A percentile compares a stretch with the other conserved stretches of the same genome.
Evolutionary conservation across 2,113 vertebrate genomes (phyloP).

Genomic region (Sturnus vulgaris): DNA sequence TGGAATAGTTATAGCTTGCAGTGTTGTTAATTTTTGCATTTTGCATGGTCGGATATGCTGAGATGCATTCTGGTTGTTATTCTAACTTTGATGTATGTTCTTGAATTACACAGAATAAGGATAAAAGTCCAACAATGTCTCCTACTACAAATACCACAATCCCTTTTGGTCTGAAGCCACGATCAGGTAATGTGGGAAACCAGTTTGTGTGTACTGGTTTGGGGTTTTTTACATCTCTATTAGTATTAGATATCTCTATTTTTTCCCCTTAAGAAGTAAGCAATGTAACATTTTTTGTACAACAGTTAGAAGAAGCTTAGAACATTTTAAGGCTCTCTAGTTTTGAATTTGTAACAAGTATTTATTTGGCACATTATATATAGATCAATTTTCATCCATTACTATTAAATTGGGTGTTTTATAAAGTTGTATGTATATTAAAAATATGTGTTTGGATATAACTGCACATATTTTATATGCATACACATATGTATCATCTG

Average conservation of each 20-base stretch:
- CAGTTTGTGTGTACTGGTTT: not conserved
- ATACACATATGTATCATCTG: not conserved
- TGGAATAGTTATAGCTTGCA: not conserved
- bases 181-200: slow-evolving; percentile 83
- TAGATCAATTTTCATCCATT: not conserved
- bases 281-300: not conserved
- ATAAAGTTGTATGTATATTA: not conserved
- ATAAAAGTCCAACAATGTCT: slow-evolving; percentile 68
- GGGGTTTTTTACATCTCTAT: not conserved
- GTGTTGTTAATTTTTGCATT: not conserved
- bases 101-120: slow-evolving; percentile 73
- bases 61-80: not conserved
- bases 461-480: not conserved
- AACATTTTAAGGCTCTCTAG: not conserved
- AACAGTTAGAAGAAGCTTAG: not conserved
- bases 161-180: slow-evolving; percentile 89
- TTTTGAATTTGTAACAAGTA: not conserved
- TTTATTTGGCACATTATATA: not conserved
- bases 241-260: not conserved
- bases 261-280: not conserved
- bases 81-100: slow-evolving; percentile 3
- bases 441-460: not conserved
- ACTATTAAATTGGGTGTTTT: not conserved
- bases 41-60: not conserved
- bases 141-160: slow-evolving; percentile 65